phyloP scores from a whole-genome alignment of 2,797 vertebrate species.

The Ibycter americanus region DNA sequence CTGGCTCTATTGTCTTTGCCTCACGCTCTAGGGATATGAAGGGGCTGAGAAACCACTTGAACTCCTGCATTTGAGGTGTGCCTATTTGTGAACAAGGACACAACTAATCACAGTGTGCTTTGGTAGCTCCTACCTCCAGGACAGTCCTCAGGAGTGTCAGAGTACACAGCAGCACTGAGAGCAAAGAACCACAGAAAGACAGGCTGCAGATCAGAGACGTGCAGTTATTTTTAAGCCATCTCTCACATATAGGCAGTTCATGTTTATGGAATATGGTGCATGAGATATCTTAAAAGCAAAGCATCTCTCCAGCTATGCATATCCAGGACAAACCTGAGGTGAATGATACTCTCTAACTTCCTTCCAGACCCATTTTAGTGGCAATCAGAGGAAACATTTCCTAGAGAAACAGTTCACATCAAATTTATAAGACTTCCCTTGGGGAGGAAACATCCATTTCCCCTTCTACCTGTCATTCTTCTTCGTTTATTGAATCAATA shows the following conservation, averaged over 20 bases:
- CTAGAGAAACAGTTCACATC: not conserved
- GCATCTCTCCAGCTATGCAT: not conserved
- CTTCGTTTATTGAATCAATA: not conserved
- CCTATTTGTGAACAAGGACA: not conserved
- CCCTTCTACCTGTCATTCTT: conserved; percentile 35
- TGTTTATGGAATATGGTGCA: not conserved
- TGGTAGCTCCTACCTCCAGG: not conserved
- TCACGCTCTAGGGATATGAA: not conserved
- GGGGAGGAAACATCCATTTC: conserved; percentile 32
- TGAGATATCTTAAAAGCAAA: not conserved
- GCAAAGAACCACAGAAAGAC: not conserved
- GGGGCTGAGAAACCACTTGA: not conserved
- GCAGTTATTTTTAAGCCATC: not conserved
- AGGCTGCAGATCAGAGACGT: not conserved
- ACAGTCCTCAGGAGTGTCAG: not conserved
- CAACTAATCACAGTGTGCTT: not conserved
- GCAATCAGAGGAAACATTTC: conserved; percentile 8
- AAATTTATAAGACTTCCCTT: conserved; percentile 24
- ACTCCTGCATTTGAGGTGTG: not conserved
- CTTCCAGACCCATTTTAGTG: not conserved
- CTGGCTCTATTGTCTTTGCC: not conserved
- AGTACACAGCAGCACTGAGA: not conserved
- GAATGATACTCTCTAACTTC: not conserved
- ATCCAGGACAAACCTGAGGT: not conserved
- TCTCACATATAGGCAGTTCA: not conserved